Evolutionary conservation across 2,113 vertebrate species (phyloP).

Genomic region (Atrichornis clamosus): DNA sequence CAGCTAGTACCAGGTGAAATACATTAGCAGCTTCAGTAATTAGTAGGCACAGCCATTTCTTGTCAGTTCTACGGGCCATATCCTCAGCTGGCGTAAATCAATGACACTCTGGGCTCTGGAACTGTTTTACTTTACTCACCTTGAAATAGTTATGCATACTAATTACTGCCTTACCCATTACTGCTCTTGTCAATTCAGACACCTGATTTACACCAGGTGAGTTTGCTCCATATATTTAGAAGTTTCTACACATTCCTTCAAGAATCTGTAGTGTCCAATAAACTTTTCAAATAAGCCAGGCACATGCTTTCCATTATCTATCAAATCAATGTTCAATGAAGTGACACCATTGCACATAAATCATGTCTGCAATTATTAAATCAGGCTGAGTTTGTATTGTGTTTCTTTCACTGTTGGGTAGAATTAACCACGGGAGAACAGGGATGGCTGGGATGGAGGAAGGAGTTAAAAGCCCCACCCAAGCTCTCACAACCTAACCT

Average conservation of each 20-base stretch:
- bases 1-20: neutral
- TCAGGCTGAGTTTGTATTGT: neutral
- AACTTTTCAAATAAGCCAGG: constrained; percentile 13
- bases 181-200: constrained; percentile 16
- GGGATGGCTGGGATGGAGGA: neutral
- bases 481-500: constrained; percentile 51
- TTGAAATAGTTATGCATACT: constrained; percentile 25
- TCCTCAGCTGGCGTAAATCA: constrained; percentile 31
- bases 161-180: constrained; percentile 33
- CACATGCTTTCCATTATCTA: neutral
- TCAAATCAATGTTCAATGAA: constrained; percentile 51
- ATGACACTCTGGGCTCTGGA: neutral
- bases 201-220: constrained; percentile 27
- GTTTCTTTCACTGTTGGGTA: neutral
- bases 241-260: constrained; percentile 14
- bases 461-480: constrained; percentile 61
- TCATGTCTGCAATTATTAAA: constrained; percentile 40
- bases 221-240: neutral
- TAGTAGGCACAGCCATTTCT: neutral
- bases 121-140: constrained; percentile 16
- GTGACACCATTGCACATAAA: neutral
- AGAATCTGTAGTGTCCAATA: neutral
- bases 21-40: neutral
- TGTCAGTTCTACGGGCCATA: neutral
- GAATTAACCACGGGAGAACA: neutral